Evolutionary conservation across 2,113 vertebrate genomes (phyloP).

Genomic region (Phaethon lepturus): DNA sequence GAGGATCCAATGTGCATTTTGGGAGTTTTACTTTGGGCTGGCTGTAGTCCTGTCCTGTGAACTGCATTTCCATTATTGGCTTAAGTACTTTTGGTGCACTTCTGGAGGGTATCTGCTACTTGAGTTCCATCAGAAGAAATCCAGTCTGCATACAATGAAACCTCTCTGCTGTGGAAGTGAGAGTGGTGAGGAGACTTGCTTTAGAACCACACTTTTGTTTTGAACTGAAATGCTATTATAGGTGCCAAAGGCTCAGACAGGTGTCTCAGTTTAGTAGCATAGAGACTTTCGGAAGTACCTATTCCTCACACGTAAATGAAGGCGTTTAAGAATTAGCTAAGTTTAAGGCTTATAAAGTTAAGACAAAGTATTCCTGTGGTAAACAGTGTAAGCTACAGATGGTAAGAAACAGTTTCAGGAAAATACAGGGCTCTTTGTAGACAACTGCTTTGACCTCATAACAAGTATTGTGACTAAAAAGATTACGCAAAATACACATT

Average conservation of each 20-base stretch:
- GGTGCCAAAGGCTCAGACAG: background rate
- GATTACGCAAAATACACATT: background rate
- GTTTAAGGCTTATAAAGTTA: background rate
- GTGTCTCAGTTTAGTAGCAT: background rate
- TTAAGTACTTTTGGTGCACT: background rate
- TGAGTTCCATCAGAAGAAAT: background rate
- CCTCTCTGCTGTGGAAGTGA: background rate
- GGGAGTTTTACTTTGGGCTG: background rate
- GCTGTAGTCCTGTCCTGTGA: background rate
- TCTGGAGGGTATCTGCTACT: background rate
- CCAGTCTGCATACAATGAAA: background rate
- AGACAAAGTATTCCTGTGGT: background rate
- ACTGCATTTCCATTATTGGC: background rate
- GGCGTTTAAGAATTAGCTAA: background rate
- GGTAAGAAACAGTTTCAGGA: background rate
- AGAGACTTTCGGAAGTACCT: background rate
- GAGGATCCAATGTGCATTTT: background rate
- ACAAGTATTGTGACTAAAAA: background rate
- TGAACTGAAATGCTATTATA: background rate
- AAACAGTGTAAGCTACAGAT: background rate
- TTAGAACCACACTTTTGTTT: background rate
- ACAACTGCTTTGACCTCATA: background rate
- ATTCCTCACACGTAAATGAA: background rate
- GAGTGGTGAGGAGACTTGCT: background rate
- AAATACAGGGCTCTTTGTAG: background rate